Evolutionary conservation across 2,113 vertebrate species (phyloP).

Genomic region (Paralichthys olivaceus): DNA sequence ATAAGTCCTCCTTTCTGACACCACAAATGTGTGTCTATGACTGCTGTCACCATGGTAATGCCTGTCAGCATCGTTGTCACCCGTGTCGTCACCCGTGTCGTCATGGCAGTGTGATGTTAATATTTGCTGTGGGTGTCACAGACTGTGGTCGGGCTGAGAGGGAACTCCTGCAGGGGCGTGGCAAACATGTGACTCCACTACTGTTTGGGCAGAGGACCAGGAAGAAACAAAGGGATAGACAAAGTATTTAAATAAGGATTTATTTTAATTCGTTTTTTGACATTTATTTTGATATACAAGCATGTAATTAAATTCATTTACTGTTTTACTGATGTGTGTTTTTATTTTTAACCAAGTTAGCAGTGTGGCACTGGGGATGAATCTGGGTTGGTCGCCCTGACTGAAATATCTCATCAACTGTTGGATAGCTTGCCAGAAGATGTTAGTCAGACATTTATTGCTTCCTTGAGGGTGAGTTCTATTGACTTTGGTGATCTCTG

Average conservation of each 20-base stretch:
- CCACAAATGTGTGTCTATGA: slow-evolving; percentile 38
- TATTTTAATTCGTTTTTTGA: not conserved
- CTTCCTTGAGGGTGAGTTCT: not conserved
- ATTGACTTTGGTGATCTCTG: not conserved
- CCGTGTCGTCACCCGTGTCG: slow-evolving; percentile 51
- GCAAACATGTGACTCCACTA: slow-evolving; percentile 22
- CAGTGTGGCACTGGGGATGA: not conserved
- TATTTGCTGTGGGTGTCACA: slow-evolving; percentile 52
- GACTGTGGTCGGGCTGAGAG: slow-evolving; percentile 27
- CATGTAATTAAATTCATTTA: not conserved
- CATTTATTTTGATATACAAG: not conserved
- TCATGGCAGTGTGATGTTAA: slow-evolving; percentile 56
- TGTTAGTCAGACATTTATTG: not conserved
- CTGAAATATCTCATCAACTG: not conserved
- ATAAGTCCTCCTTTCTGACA: slow-evolving; percentile 54
- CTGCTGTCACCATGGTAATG: slow-evolving; percentile 44
- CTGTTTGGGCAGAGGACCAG: slow-evolving; percentile 26
- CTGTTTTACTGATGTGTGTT: not conserved
- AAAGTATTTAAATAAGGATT: not conserved
- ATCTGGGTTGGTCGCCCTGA: not conserved
- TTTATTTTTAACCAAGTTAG: not conserved
- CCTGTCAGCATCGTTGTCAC: slow-evolving; percentile 56
- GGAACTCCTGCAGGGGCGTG: slow-evolving; percentile 39
- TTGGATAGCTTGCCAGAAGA: not conserved
- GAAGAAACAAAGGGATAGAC: not conserved